A percentile compares a stretch with the other conserved stretches of the same genome.
These are phyloP conservation scores for Eulithis prunata DNA, from an alignment of 2,888 invertebrate genomes.

Conservation along the genomic window DNA sequence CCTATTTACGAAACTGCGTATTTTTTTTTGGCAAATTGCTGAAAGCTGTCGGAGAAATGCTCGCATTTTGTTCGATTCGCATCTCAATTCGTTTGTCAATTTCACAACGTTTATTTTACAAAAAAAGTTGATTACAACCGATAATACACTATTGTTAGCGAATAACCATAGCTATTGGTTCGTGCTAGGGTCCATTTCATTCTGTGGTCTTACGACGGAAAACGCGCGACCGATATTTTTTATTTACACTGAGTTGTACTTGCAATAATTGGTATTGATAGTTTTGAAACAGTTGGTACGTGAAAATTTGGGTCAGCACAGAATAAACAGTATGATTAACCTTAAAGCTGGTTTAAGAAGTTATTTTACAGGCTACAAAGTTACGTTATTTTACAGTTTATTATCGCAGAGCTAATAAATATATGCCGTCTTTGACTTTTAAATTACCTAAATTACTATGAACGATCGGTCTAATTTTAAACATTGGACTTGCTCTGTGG, in stretches of 20 bases:
- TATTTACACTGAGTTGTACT: slow-evolving; percentile 8
- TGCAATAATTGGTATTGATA: slow-evolving; percentile 6
- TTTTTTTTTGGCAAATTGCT: too few relatives aligned
- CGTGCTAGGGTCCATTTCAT: slow-evolving; percentile 16
- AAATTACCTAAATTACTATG: too few relatives aligned
- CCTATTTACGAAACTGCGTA: too few relatives aligned
- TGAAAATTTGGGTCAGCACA: not conserved
- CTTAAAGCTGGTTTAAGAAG: too few relatives aligned
- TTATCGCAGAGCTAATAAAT: too few relatives aligned
- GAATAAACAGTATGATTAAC: not conserved
- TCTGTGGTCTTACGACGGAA: slow-evolving; percentile 17
- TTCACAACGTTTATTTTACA: slow-evolving; percentile 28
- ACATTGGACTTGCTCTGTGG: too few relatives aligned
- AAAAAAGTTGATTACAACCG: slow-evolving; percentile 45
- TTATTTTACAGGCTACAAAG: too few relatives aligned
- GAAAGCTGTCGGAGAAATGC: too few relatives aligned
- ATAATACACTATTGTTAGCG: slow-evolving; percentile 44
- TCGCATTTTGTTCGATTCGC: too few relatives aligned
- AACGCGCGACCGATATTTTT: slow-evolving; percentile 27
- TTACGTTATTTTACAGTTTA: too few relatives aligned
- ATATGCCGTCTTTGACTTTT: too few relatives aligned
- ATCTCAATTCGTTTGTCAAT: not conserved
- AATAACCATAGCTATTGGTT: slow-evolving; percentile 13
- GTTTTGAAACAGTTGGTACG: slow-evolving; percentile 10
- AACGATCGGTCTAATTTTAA: not conserved